Evolutionary conservation across 2,113 vertebrate genomes (phyloP), one percentile per base, ranked within the genome.

Genomic region (Clupea harengus): DNA sequence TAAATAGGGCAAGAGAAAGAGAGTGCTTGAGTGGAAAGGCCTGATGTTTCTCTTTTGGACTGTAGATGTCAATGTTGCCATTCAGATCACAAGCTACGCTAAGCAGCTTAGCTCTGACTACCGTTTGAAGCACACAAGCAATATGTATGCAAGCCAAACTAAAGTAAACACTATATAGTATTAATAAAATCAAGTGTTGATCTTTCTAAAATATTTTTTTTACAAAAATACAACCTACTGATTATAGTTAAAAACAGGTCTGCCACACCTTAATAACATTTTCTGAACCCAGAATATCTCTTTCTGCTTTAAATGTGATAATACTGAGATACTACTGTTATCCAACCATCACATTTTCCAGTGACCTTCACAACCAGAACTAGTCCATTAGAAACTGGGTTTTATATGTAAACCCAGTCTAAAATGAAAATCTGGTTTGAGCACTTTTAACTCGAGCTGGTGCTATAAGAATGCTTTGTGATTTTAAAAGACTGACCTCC

Each of bases 21-120:
- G 11, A 44, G 28, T 2, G 9, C 28, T 75, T 28, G 72, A 78
- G 72, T 78, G 72, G 72, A 78, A 78, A 78, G 72, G 4, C 28
- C 32, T 78, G 72, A 78, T 78, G 72, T 78, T 78, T 78, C 11
- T 5, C 10, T 78, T 78, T 39, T 78, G 72, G 39, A 78, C 72
- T 39, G 72, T 78, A 78, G 72, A 78, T 78, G 72, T 78, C 72
- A 78, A 78, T 78, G 72, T 78, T 78, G 28, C 72, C 13, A 32
- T 39, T 17, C 10, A 44, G 72, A 78, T 78, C 72, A 39, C 32
- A 78, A 15, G 13, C 72, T 39, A 13, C 25, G 15, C 25, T 32
- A 78, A 78, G 72, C 72, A 78, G 72, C 64, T 67, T 67, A 67
- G n/a, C 64, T 2, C 64, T 67, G 1, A 7, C 10, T 28, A 11